phyloP scores from a whole-genome alignment of 2,888 invertebrate species.

The Acronicta aceris region DNA sequence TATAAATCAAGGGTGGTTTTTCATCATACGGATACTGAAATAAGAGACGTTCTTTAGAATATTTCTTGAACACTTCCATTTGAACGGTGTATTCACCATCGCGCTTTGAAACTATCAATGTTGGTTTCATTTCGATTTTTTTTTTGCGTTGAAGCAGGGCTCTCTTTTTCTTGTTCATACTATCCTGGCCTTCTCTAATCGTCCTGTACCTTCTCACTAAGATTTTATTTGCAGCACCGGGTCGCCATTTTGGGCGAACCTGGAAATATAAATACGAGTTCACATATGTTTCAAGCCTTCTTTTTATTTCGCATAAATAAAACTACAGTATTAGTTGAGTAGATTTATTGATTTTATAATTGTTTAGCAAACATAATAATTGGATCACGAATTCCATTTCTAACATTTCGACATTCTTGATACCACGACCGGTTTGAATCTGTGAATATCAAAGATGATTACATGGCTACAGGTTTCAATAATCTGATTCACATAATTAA shows the following conservation, averaged over 20 bases:
- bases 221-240: constrained; percentile 80
- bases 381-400: background rate
- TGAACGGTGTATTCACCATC: constrained; percentile 83
- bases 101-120: constrained; percentile 75
- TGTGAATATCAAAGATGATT: background rate
- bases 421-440: background rate
- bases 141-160: constrained; percentile 79
- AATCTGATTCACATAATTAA: no score
- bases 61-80: constrained; percentile 85
- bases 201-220: constrained; percentile 78
- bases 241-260: constrained; percentile 83
- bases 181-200: constrained; percentile 75
- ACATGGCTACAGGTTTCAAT: background rate
- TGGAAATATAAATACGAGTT: constrained; percentile 55
- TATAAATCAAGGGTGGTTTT: constrained; percentile 78
- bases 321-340: constrained; percentile 7
- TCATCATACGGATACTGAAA: constrained; percentile 85
- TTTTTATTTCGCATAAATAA: background rate
- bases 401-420: no score
- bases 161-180: constrained; percentile 80
- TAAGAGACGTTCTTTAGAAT: constrained; percentile 79
- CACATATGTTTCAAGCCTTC: background rate
- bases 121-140: constrained; percentile 81
- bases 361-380: background rate
- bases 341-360: background rate